phyloP scores from a whole-genome alignment of 2,113 vertebrate genomes.

The Malaclemys terrapin region DNA sequence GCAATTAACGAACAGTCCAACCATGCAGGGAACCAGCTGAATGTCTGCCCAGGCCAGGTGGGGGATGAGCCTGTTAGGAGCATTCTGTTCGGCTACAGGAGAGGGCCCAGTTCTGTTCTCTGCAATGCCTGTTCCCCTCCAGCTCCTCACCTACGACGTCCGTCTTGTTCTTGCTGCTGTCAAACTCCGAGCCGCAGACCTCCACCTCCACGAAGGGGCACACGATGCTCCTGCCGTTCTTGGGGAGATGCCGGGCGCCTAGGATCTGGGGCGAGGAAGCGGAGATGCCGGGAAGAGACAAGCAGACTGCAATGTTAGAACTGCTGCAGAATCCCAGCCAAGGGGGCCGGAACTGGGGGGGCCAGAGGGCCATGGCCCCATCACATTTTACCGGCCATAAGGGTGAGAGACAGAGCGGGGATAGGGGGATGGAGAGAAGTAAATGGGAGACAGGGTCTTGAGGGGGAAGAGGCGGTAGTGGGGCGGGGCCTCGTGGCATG shows the following conservation, averaged over 20 bases:
- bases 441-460: too few species aligned
- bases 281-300: neutral
- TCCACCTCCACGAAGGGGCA: slow-evolving; percentile 91
- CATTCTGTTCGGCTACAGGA: fast-evolving
- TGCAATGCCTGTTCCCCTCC: neutral
- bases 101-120: neutral
- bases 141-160: slow-evolving; percentile 84
- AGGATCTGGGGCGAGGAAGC: slow-evolving; percentile 79
- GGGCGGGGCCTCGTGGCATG: too few species aligned
- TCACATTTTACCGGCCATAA: too few species aligned
- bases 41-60: fast-evolving
- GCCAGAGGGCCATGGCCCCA: too few species aligned
- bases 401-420: too few species aligned
- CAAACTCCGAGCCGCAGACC: slow-evolving; percentile 86
- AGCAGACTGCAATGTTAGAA: neutral
- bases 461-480: too few species aligned
- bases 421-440: too few species aligned
- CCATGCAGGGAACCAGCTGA: fast-evolving
- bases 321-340: neutral
- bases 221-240: slow-evolving; percentile 89
- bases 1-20: neutral
- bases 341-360: too few species aligned
- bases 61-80: fast-evolving
- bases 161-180: slow-evolving; percentile 88
- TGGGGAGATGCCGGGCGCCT: slow-evolving; percentile 87